Base-by-base conservation (phyloP, 1,140 invertebrate species). In the Galleria mellonella region DNA sequence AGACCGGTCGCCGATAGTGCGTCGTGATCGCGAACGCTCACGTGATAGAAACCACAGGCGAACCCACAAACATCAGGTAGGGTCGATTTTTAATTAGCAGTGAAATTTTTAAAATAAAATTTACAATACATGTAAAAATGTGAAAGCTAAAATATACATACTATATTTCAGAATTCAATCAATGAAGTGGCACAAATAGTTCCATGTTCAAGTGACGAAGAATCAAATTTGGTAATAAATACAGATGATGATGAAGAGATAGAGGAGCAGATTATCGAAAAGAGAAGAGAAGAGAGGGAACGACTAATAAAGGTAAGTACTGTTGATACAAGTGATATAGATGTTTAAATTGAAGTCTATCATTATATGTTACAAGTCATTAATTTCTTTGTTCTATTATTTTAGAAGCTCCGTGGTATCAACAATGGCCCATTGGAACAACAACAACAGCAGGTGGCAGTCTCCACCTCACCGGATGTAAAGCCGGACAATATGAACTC, bases 241-340 rank as follows among this genome's bases (percentile, higher is more conserved):
- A 91, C 94, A 42, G 91, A 90, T 14, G 94, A 96, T 33, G 96
- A 98, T 50, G 97, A 98, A 52, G 96, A 98, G 81, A 95, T 97
- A 76, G 97, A 98, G 74, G 95, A 98, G 79, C 91, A 92, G 48
- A 96, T 98, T 64, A 98, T 98, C 81, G 94, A 98, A 74, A 91
- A 91, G 67, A 88, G 96, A 59, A 89, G 97, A 51, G 95, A 95
- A 78, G 92, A 97, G 74, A 88, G 97, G 33, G 96, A 98, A 85
- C 94, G 95, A 72, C 86, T 99, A 1, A 72, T 98, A 27, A 94
- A 94, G 88, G 94, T 94, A 87, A 39, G n/a, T 35, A 17, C 17
- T 23, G n/a, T n/a, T n/a, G n/a, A n/a, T n/a, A n/a, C n/a, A n/a
- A n/a, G n/a, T n/a, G n/a, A n/a, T n/a, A n/a, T n/a, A n/a, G n/a